Evolutionary conservation across 1,140 invertebrate species (phyloP).

Genomic region (Penaeus japonicus): DNA sequence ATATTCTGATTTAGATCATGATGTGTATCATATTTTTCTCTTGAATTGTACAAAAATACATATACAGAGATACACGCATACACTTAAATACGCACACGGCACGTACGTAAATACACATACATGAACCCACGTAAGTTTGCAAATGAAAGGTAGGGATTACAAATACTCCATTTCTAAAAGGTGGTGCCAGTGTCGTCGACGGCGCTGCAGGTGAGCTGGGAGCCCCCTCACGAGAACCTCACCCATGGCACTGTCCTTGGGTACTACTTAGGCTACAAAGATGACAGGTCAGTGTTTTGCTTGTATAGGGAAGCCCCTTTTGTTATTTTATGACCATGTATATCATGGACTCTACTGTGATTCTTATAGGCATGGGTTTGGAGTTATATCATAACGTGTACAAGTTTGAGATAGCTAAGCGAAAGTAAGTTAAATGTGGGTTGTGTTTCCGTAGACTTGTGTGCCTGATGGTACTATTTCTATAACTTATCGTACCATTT

Average conservation of each 20-base stretch:
- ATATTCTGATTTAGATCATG: too few species aligned
- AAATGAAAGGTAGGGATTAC: background rate
- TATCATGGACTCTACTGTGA: too few species aligned
- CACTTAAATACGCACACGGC: too few species aligned
- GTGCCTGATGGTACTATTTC: background rate
- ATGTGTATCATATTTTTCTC: too few species aligned
- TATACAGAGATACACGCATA: too few species aligned
- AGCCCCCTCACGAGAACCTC: conserved; percentile 73
- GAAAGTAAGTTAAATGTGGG: too few species aligned
- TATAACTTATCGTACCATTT: background rate
- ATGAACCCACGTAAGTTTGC: background rate
- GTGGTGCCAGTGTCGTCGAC: conserved; percentile 76
- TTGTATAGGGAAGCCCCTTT: background rate
- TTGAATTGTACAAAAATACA: too few species aligned
- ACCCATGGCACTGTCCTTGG: conserved; percentile 78
- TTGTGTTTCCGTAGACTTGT: background rate
- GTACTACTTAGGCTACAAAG: conserved; percentile 72
- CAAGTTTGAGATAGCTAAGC: too few species aligned
- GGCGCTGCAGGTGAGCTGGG: conserved; percentile 80
- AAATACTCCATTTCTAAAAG: background rate
- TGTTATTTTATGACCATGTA: too few species aligned
- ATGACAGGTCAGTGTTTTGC: conserved; percentile 15
- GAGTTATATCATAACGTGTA: too few species aligned
- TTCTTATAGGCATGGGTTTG: too few species aligned
- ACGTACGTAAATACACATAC: too few species aligned